Percentiles rank a stretch among this genome's conserved stretches.
phyloP scores from a whole-genome alignment of 2,113 vertebrate genomes.

The Pangasianodon gigas region DNA sequence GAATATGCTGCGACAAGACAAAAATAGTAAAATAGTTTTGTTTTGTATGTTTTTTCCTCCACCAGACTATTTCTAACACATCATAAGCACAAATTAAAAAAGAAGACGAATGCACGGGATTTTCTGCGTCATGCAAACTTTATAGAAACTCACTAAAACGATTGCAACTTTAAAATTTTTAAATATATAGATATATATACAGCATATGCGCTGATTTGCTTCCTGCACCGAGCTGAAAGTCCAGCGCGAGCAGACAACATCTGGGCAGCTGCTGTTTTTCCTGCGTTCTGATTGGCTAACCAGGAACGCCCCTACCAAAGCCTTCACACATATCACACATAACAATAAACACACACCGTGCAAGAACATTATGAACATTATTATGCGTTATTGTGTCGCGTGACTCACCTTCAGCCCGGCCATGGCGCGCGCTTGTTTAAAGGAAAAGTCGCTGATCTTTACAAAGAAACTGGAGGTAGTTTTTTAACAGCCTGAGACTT shows the following conservation, averaged over 20 bases:
- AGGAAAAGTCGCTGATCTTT: slow-evolving; percentile 22
- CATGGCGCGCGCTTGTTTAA: slow-evolving; percentile 65
- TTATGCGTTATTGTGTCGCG: neutral
- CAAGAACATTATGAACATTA: neutral
- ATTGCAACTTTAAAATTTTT: neutral
- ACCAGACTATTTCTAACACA: neutral
- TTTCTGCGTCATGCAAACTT: neutral
- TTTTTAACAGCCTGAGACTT: neutral
- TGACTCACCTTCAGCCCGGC: slow-evolving; percentile 83
- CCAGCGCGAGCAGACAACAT: slow-evolving; percentile 59
- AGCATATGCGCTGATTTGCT: neutral
- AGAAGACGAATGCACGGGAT: neutral
- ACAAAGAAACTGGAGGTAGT: neutral
- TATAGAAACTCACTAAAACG: neutral
- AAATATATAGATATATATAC: no score
- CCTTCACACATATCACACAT: neutral
- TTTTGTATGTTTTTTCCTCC: no score
- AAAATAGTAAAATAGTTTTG: no score
- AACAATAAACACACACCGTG: neutral
- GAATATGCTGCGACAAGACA: neutral
- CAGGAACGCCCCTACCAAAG: slow-evolving; percentile 63
- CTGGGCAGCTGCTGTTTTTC: slow-evolving; percentile 71
- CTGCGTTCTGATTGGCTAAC: slow-evolving; percentile 72
- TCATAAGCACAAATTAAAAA: neutral
- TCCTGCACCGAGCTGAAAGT: neutral